Percentiles rank a stretch among this genome's conserved stretches.
Evolutionary conservation across 1,140 invertebrate genomes (phyloP).

Genomic region (Drosophila ambigua): DNA sequence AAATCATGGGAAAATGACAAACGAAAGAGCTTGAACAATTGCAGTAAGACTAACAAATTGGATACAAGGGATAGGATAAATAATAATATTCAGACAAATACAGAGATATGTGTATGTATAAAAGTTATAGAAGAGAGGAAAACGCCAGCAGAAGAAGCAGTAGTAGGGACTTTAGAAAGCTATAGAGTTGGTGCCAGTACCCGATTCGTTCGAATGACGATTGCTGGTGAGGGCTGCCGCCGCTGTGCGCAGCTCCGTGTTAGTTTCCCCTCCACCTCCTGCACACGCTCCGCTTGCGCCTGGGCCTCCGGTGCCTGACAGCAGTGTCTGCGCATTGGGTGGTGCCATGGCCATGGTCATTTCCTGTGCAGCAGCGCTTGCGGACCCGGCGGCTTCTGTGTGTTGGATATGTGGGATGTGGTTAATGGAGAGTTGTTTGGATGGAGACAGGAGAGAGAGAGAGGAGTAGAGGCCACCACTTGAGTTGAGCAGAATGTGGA

Average conservation of each 20-base stretch:
- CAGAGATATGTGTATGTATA: neutral
- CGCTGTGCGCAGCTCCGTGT: constrained; percentile 74
- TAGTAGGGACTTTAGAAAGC: neutral
- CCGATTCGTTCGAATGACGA: constrained; percentile 83
- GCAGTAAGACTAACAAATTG: too few relatives aligned
- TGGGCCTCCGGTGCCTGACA: neutral
- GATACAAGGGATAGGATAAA: too few relatives aligned
- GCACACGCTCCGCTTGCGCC: neutral
- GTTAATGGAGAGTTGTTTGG: constrained; percentile 1
- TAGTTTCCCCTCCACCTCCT: constrained; percentile 43
- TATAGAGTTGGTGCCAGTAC: constrained; percentile 55
- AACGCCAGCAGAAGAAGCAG: neutral
- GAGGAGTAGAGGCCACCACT: constrained; percentile 17
- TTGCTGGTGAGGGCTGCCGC: constrained; percentile 64
- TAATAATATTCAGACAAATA: too few relatives aligned
- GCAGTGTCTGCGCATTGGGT: neutral
- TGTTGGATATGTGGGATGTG: constrained; percentile 9
- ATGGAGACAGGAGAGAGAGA: too few relatives aligned
- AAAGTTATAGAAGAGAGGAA: neutral
- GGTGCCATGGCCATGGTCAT: too few relatives aligned
- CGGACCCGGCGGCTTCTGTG: constrained; percentile 2
- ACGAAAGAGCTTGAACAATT: too few relatives aligned
- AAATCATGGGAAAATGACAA: too few relatives aligned
- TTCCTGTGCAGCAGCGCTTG: too few relatives aligned
- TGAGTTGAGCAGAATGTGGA: constrained; percentile 17